Evolutionary conservation across 2,797 vertebrate genomes (phyloP), one percentile per base, ranked within the genome.

Genomic region (Galago senegalensis): DNA sequence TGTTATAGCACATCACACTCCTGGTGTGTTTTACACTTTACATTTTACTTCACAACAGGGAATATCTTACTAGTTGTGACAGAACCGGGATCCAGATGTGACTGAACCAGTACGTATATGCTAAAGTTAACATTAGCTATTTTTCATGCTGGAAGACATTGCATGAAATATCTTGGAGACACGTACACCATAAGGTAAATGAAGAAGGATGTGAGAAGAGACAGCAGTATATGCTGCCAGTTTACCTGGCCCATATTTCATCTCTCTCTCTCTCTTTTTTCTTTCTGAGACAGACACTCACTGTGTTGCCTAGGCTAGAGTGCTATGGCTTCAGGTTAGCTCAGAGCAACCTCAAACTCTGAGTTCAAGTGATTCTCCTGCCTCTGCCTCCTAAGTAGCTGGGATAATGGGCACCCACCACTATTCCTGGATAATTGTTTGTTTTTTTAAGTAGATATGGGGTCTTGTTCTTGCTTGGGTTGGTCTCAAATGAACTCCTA

Each of bases 21-120:
- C 82, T 93, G 83, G 65, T 95, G 40, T 82, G 58, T 94, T 97
- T 97, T 95, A 88, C 73, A 89, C 77, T 98, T 93, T 93, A 67
- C 61, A 82, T 94, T 95, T 93, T 75, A 96, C 93, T 95, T 97
- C 92, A 88, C 87, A 88, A 72, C 58, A 77, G 60, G 87, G 60
- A 96, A 81, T 87, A 94, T 75, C 89, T 96, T 96, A 94, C 93
- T 97, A 77, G 89, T 97, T 95, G 80, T 94, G 87, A 82, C 63
- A 77, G 85, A 81, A 93, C 46, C 83, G n/a, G n/a, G 88, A 92
- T 93, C 70, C 90, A 97, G 85, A 93, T 31, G 11, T 94, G 92
- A 85, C 75, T 92, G 63, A 93, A 37, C 56, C 94, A 81, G 16
- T 86, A 80, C 85, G 61, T 70, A 79, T 27, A 60, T n/a, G 81